Evolutionary conservation across 2,888 invertebrate genomes (phyloP), one percentile per base, ranked within the genome.

Genomic region (Cerceris rybyensis): DNA sequence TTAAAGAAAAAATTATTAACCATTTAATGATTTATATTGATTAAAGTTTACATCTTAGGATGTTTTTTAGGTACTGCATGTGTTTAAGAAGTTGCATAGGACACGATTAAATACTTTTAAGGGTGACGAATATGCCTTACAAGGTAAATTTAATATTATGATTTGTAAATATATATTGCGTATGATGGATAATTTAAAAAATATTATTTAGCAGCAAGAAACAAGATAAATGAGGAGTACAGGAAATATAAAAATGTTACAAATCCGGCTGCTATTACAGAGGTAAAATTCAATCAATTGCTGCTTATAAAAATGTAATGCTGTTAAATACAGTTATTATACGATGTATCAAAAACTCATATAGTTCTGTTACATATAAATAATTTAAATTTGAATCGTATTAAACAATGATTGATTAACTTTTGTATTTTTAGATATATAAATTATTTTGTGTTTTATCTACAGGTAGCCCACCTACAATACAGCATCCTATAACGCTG

Each of bases 221-320:
- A 93, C n/a, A 95, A 95, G 93, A 96, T 97, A 75, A 97, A 97
- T 91, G 94, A 95, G 64, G 96, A 96, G 88, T 97, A 95, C 91
- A 94, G 92, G 81, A 96, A 96, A 91, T 94, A 96, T 90, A 95
- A 94, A 89, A 88, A 93, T 88, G 93, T 96, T 17, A 92, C 92
- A 6, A 94, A 96, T 88, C 90, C 92, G 75, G 93, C 93, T 13
- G 93, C 95, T 80, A 95, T 97, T 72, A 91, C 93, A 88, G 95
- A 96, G 93, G 96, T 96, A 93, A 91, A 90, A 16, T 69, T 54
- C 60, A 43, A 28, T 52, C 60, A 28, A 41, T 55, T 57, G 43
- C 17, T 58, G 39, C 17, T 39, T 28, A 4, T 14, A 65, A 49
- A 16, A 69, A 13, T 57, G 42, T 61, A 58, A 57, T 39, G 55